A percentile compares a stretch with the other conserved stretches of the same genome.
Evolutionary conservation across 2,797 vertebrate genomes (phyloP).

Genomic region (Danio jaintianensis): DNA sequence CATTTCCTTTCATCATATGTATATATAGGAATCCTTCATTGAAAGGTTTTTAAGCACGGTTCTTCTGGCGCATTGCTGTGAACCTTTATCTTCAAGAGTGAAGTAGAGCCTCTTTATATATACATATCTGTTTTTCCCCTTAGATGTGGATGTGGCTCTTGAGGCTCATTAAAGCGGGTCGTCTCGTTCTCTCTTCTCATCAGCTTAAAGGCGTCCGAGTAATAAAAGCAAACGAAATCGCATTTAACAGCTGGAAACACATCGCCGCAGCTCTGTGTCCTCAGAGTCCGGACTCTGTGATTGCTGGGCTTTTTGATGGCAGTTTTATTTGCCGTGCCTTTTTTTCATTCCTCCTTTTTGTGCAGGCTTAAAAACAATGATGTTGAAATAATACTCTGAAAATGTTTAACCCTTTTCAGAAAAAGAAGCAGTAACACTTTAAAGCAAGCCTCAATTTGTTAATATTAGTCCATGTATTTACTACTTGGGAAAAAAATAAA

Average conservation of each 20-base stretch:
- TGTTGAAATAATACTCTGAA: too few species aligned
- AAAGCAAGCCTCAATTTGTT: too few species aligned
- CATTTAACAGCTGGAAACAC: not conserved
- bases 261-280: not conserved
- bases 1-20: too few species aligned
- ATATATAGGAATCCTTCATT: too few species aligned
- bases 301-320: not conserved
- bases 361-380: too few species aligned
- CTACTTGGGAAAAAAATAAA: too few species aligned
- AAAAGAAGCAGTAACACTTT: too few species aligned
- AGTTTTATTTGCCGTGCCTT: not conserved
- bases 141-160: not conserved
- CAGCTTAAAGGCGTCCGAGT: not conserved
- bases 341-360: not conserved
- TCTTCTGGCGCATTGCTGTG: too few species aligned
- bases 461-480: too few species aligned
- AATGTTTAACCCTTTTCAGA: too few species aligned
- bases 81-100: too few species aligned
- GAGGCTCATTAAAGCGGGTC: slow-evolving; percentile 16
- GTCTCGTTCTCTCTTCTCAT: not conserved
- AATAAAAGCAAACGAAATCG: not conserved
- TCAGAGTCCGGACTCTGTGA: slow-evolving; percentile 3
- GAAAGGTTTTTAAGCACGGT: too few species aligned
- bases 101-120: not conserved
- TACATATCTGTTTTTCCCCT: not conserved